A percentile compares a stretch with the other conserved stretches of the same genome.
Conservation (phyloP, 2,113 vertebrate species). For the Colossoma macropomum region DNA sequence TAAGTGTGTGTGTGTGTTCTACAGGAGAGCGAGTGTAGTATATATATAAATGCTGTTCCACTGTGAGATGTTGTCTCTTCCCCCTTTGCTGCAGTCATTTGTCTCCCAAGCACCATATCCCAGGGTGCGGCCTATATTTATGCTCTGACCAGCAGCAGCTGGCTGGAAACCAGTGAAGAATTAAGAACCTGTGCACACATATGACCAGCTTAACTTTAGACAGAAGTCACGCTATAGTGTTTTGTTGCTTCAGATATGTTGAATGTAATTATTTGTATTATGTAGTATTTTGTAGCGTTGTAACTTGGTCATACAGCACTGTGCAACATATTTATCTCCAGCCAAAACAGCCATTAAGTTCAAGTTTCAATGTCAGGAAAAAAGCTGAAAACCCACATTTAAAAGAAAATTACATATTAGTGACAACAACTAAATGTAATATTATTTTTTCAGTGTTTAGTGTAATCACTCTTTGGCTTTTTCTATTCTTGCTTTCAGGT, state of each 20-base stretch:
- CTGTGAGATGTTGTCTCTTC: constrained; percentile 44
- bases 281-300: not conserved
- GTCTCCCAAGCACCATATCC: constrained; percentile 32
- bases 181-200: constrained; percentile 24
- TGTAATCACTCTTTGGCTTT: too few relatives aligned
- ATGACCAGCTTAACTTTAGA: constrained; percentile 15
- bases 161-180: constrained; percentile 35
- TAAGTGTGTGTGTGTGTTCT: not conserved
- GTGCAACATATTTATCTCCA: too few relatives aligned
- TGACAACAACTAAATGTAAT: too few relatives aligned
- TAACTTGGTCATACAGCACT: too few relatives aligned
- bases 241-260: not conserved
- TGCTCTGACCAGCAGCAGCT: constrained; percentile 45
- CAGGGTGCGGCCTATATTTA: constrained; percentile 40
- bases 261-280: too few relatives aligned
- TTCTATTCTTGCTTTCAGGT: too few relatives aligned
- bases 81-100: constrained; percentile 45
- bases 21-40: not conserved
- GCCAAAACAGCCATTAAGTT: too few relatives aligned
- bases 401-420: too few relatives aligned
- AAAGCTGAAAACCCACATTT: too few relatives aligned
- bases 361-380: too few relatives aligned
- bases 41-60: constrained; percentile 3
- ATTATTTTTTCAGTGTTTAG: too few relatives aligned
- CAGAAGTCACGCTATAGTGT: not conserved